phyloP scores from a whole-genome alignment of 1,140 invertebrate species.

The Hypsibius dujardini region DNA sequence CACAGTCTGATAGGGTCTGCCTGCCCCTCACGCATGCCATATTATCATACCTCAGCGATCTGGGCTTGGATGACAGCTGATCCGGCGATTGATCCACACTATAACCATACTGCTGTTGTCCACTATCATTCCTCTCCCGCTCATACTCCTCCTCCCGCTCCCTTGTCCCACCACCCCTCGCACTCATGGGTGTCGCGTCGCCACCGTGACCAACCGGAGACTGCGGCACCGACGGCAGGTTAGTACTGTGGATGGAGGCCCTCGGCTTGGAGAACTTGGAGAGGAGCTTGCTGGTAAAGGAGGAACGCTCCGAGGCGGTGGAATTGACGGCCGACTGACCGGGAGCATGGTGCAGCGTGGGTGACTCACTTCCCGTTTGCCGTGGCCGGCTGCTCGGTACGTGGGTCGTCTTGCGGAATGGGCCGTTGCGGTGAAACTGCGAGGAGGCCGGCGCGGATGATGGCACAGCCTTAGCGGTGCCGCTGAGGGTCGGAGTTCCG shows the following conservation, averaged over 20 bases:
- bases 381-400: slow-evolving; percentile 25
- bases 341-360: slow-evolving; percentile 39
- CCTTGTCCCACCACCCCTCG: neutral
- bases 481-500: neutral
- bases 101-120: neutral
- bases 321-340: slow-evolving; percentile 76
- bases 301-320: slow-evolving; percentile 57
- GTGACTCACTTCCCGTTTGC: slow-evolving; percentile 38
- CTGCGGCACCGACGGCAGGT: neutral
- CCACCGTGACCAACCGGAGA: neutral
- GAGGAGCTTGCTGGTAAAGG: slow-evolving; percentile 92
- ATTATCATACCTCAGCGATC: too few species aligned
- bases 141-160: slow-evolving; percentile 14
- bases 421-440: slow-evolving; percentile 22
- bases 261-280: slow-evolving; percentile 91
- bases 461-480: neutral
- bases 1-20: slow-evolving; percentile 52
- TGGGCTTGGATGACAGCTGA: neutral
- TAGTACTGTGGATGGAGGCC: slow-evolving; percentile 22
- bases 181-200: neutral
- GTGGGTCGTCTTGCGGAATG: neutral
- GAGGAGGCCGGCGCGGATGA: neutral
- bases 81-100: neutral
- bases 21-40: too few species aligned
- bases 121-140: slow-evolving; percentile 13